These are phyloP conservation scores for Chymomyza procnemis DNA, from an alignment of 2,888 invertebrate species.

Conservation along the genomic window DNA sequence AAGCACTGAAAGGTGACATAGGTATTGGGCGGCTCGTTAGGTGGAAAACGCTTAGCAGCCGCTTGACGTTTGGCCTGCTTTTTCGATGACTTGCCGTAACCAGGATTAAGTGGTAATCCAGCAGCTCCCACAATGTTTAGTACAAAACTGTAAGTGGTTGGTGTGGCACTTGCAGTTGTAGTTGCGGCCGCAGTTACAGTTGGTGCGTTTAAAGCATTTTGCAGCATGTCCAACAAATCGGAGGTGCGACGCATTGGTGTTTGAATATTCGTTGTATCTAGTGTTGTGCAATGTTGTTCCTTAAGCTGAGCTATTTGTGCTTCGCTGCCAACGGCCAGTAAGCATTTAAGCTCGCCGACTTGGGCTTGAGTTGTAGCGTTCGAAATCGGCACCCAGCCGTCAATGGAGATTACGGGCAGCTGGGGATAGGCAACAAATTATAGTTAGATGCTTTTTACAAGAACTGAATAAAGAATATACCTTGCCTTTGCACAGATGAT, in stretches of 20 bases:
- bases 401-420: slow-evolving; percentile 82
- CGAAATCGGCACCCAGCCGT: slow-evolving; percentile 81
- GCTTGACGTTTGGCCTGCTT: slow-evolving; percentile 63
- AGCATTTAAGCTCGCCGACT: slow-evolving; percentile 80
- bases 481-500: slow-evolving; percentile 80
- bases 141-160: slow-evolving; percentile 76
- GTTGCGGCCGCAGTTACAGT: slow-evolving; percentile 5
- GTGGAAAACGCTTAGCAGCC: slow-evolving; percentile 69
- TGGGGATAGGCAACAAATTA: no score
- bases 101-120: slow-evolving; percentile 80
- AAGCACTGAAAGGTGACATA: slow-evolving; percentile 82
- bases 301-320: slow-evolving; percentile 81
- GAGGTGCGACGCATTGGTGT: slow-evolving; percentile 49
- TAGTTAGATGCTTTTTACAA: not conserved
- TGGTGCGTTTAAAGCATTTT: slow-evolving; percentile 50
- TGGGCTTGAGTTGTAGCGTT: slow-evolving; percentile 76
- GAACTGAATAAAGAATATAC: slow-evolving; percentile 66
- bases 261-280: slow-evolving; percentile 2
- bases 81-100: slow-evolving; percentile 58
- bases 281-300: slow-evolving; percentile 73
- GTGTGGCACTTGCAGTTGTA: not conserved
- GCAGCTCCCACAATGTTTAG: slow-evolving; percentile 81
- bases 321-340: slow-evolving; percentile 82
- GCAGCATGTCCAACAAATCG: slow-evolving; percentile 70
- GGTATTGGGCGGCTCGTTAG: slow-evolving; percentile 80